phyloP scores from a whole-genome alignment of 2,797 vertebrate species.

The Potorous gilbertii region DNA sequence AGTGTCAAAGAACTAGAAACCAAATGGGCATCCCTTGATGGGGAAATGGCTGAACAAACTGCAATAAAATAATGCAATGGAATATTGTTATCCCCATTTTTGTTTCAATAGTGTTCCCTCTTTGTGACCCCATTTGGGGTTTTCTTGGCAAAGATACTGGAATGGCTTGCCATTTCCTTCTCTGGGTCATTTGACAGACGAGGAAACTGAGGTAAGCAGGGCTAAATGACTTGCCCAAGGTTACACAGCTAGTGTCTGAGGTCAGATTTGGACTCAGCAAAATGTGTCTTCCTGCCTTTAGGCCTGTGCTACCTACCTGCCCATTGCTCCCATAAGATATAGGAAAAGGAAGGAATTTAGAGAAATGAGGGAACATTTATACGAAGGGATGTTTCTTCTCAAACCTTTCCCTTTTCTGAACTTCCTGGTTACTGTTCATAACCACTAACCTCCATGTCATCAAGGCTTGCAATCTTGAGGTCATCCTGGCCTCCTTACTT shows the following conservation, averaged over 20 bases:
- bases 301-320: neutral
- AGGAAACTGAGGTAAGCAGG: neutral
- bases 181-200: neutral
- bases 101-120: too few species aligned
- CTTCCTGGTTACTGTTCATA: neutral
- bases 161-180: neutral
- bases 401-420: neutral
- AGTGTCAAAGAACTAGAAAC: neutral
- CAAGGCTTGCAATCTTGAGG: neutral
- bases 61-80: neutral
- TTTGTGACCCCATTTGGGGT: neutral
- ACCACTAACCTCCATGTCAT: neutral
- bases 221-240: neutral
- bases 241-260: neutral
- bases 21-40: neutral
- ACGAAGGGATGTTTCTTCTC: neutral
- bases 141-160: neutral
- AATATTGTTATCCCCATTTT: neutral
- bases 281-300: neutral
- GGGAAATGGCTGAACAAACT: neutral
- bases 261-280: neutral
- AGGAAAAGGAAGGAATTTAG: neutral
- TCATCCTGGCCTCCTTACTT: neutral
- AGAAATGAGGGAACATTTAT: neutral
- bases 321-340: neutral